A percentile compares a stretch with the other conserved stretches of the same genome.
Evolutionary conservation across 64 coral and sea anemone species (phyloP).

Genomic region (Trachythela sp.): DNA sequence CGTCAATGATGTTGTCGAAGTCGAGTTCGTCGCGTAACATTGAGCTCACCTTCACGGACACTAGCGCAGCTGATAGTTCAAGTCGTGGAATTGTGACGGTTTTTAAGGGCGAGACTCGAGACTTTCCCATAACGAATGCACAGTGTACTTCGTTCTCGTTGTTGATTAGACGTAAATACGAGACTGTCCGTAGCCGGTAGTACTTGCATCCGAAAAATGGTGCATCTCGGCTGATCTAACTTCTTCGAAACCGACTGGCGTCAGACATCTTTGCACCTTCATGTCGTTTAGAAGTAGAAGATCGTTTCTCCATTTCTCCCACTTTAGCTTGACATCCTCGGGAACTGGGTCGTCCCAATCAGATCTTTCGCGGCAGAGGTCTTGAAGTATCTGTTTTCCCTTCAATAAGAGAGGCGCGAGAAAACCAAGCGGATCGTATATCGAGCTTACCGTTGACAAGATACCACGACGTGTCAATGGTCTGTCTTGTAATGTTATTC

Average conservation of each 20-base stretch:
- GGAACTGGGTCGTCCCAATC: not conserved
- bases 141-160: not conserved
- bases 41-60: not conserved
- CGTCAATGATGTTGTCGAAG: not conserved
- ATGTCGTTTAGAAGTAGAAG: not conserved
- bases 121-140: slow-evolving; percentile 1
- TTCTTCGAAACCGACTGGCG: not conserved
- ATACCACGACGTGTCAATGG: not conserved
- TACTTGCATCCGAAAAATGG: not conserved
- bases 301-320: not conserved
- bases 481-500: not conserved
- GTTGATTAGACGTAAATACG: not conserved
- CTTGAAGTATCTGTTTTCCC: not conserved
- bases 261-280: not conserved
- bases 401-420: not conserved
- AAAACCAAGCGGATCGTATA: not conserved
- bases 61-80: not conserved
- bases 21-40: not conserved
- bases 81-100: not conserved
- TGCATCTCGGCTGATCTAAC: not conserved
- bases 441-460: not conserved
- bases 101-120: not conserved
- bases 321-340: not conserved
- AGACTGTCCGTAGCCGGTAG: not conserved
- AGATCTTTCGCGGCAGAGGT: not conserved